Conservation (phyloP, 1,140 invertebrate species). For the Steinernema feltiae region DNA sequence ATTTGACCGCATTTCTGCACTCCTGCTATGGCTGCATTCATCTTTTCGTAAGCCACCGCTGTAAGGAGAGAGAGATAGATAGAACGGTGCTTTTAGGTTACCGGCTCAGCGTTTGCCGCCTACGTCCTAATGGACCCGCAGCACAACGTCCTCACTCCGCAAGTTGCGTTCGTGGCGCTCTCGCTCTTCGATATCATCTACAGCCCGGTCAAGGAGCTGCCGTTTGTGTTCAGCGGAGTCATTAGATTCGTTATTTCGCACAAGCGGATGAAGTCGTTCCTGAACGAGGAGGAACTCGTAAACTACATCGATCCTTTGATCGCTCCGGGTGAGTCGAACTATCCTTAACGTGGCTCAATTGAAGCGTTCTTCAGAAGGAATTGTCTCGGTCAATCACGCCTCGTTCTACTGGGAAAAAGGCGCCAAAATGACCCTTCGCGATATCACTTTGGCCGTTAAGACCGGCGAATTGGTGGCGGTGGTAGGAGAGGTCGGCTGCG, state of each 20-base stretch:
- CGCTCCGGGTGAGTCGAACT: conserved; percentile 4
- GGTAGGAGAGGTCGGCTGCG: conserved; percentile 65
- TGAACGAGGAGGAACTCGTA: conserved; percentile 50
- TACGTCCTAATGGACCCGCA: conserved; percentile 59
- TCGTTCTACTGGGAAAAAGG: conserved; percentile 53
- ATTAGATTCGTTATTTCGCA: conserved; percentile 23
- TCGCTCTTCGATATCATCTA: conserved; percentile 94
- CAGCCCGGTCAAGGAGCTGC: conserved; percentile 70
- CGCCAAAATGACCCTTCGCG: conserved; percentile 25
- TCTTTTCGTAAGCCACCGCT: not conserved
- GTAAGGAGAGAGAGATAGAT: not conserved
- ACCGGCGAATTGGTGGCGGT: conserved; percentile 66
- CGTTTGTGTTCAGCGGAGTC: conserved; percentile 60
- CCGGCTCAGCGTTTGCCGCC: conserved; percentile 55
- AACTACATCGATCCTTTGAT: conserved; percentile 19
- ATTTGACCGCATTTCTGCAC: not conserved
- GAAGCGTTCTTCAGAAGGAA: conserved; percentile 17
- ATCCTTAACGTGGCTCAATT: not conserved
- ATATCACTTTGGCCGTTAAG: conserved; percentile 42
- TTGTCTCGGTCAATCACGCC: conserved; percentile 22
- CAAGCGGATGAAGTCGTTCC: conserved; percentile 49
- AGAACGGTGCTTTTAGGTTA: not conserved
- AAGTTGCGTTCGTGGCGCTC: conserved; percentile 79
- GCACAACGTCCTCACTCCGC: conserved; percentile 59
- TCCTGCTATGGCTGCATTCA: not conserved